Conservation (phyloP, 2,113 vertebrate species). For the Oncorhynchus kisutch region DNA sequence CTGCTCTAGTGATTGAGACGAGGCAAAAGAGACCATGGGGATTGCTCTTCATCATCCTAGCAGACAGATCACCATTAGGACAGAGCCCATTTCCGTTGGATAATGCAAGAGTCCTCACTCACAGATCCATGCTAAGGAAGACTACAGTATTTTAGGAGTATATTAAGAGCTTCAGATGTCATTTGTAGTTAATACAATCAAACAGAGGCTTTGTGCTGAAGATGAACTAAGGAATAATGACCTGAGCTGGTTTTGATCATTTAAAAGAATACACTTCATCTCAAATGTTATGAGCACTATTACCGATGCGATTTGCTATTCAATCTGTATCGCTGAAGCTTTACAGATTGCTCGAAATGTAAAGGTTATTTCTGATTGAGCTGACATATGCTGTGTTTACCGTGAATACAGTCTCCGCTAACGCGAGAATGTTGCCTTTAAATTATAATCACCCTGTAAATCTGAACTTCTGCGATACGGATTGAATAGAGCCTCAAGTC, state of each 20-base stretch:
- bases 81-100: conserved; percentile 38
- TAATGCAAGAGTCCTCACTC: conserved; percentile 48
- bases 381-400: no score
- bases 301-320: not conserved
- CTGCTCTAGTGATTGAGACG: conserved; percentile 32
- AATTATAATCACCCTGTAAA: no score
- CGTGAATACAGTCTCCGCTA: no score
- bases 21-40: conserved; percentile 43
- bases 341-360: no score
- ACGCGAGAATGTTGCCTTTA: no score
- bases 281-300: not conserved
- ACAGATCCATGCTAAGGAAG: conserved; percentile 42
- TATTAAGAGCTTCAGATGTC: conserved; percentile 55
- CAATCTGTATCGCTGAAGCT: not conserved
- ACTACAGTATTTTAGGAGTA: conserved; percentile 33
- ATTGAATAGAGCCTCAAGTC: not conserved
- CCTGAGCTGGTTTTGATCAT: not conserved
- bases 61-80: conserved; percentile 39
- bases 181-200: conserved; percentile 52
- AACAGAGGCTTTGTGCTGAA: conserved; percentile 5
- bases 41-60: conserved; percentile 43
- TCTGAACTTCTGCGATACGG: no score
- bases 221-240: conserved; percentile 8
- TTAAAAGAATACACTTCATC: not conserved
- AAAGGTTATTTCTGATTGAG: no score